Percentiles rank a stretch among this genome's conserved stretches.
These are phyloP conservation scores for Halocynthia roretzi DNA, from an alignment of 23 tunicate species.

Conservation along the genomic window DNA sequence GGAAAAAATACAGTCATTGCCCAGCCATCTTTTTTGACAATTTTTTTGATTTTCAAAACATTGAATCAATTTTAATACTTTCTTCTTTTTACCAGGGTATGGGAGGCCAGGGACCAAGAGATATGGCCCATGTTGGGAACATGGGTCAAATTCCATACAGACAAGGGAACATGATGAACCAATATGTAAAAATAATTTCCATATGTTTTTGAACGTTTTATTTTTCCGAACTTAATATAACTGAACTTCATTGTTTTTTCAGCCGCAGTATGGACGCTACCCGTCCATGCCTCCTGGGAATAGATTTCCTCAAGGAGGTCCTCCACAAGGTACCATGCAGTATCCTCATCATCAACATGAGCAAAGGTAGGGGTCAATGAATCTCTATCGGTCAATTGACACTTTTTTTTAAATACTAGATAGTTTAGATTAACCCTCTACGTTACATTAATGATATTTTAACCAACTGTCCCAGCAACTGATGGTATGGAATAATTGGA, in stretches of 20 bases:
- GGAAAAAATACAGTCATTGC: no score
- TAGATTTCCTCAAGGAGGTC: conserved; percentile 18
- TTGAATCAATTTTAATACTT: no score
- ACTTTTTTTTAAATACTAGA: no score
- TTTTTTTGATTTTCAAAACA: no score
- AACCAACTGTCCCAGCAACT: no score
- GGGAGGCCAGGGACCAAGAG: not conserved
- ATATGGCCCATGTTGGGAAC: not conserved
- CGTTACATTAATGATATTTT: no score
- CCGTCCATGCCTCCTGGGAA: conserved; percentile 21
- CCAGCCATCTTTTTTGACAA: no score
- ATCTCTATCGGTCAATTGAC: no score
- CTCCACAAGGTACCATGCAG: conserved; percentile 28
- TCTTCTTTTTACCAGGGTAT: not conserved
- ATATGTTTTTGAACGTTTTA: not conserved
- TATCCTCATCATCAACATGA: conserved; percentile 50
- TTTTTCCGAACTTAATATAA: not conserved
- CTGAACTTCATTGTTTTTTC: conserved; percentile 28
- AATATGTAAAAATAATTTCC: not conserved
- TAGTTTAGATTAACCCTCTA: no score
- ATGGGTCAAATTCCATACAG: not conserved
- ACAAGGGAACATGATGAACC: not conserved
- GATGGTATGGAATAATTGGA: no score
- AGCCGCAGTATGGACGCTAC: conserved; percentile 32
- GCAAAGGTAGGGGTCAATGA: conserved; percentile 19